phyloP scores from a whole-genome alignment of 2,797 vertebrate genomes.

The Esox masquinongy region DNA sequence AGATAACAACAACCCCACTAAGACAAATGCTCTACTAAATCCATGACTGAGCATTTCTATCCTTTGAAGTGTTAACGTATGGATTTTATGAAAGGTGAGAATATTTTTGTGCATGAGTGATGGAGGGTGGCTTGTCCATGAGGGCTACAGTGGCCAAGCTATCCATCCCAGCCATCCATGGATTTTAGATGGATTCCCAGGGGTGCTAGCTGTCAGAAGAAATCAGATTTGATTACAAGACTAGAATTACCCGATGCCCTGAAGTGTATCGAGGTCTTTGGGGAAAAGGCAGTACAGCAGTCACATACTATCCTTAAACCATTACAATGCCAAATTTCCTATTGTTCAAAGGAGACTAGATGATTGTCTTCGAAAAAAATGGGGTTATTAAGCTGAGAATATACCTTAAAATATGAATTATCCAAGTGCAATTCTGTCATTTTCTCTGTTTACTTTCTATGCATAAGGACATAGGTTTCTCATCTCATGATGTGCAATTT shows the following conservation, averaged over 20 bases:
- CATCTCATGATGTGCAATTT: not conserved
- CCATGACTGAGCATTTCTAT: not conserved
- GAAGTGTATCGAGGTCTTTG: not conserved
- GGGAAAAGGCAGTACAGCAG: not conserved
- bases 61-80: not conserved
- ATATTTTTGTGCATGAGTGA: slow-evolving; percentile 37
- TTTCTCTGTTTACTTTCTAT: not conserved
- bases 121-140: slow-evolving; percentile 7
- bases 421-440: not conserved
- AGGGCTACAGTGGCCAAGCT: not conserved
- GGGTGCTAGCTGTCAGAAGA: slow-evolving; percentile 5
- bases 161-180: not conserved
- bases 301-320: not conserved
- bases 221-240: slow-evolving; percentile 4
- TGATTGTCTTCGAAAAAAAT: not conserved
- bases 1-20: slow-evolving; percentile 9
- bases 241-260: not conserved
- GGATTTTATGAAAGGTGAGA: not conserved
- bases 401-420: not conserved
- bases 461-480: not conserved
- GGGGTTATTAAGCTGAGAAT: not conserved
- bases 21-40: slow-evolving; percentile 9
- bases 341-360: not conserved
- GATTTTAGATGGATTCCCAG: not conserved
- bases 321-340: not conserved